Conservation (phyloP, 2,797 vertebrate species). For the Macroramphosus scolopax region DNA sequence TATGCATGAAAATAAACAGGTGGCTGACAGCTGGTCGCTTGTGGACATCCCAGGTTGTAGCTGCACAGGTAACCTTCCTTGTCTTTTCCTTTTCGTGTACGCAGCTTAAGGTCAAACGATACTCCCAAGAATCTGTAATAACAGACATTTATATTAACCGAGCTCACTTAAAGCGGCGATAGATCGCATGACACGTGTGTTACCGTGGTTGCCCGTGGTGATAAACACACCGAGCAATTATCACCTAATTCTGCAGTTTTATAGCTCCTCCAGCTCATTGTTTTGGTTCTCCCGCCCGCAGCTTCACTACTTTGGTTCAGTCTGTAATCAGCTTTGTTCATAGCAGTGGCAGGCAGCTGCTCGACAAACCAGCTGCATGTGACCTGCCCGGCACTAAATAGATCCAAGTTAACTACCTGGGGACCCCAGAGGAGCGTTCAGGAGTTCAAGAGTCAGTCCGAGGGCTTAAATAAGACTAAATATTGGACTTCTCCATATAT, state of each 20-base stretch:
- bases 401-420: neutral
- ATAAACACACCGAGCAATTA: constrained; percentile 1
- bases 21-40: no score
- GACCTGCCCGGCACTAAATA: neutral
- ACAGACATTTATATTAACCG: no score
- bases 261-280: neutral
- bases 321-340: neutral
- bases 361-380: no score
- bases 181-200: no score
- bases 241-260: neutral
- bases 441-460: neutral
- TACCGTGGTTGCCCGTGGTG: neutral
- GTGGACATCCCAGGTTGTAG: no score
- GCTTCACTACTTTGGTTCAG: neutral
- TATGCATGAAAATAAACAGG: no score
- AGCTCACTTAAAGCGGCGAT: no score
- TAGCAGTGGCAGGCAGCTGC: neutral
- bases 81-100: no score
- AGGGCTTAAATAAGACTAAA: neutral
- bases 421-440: neutral
- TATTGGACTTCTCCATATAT: no score
- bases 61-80: no score
- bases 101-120: no score
- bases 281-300: neutral
- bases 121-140: no score